Conservation (phyloP, 2,113 vertebrate genomes). For the Motacilla alba region DNA sequence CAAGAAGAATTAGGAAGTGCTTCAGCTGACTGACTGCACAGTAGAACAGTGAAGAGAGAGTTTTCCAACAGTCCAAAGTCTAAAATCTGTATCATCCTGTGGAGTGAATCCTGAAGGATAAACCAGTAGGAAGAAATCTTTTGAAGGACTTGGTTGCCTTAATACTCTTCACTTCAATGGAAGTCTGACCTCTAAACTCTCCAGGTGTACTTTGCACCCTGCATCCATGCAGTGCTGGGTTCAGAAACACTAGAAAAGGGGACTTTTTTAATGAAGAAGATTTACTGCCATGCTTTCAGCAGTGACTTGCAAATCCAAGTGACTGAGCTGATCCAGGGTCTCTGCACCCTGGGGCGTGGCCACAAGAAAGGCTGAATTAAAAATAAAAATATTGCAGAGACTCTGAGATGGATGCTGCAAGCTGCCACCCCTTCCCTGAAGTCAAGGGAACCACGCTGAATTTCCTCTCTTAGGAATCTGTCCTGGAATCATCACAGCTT, state of each 20-base stretch:
- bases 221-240: background rate
- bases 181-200: background rate
- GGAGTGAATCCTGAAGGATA: constrained; percentile 9
- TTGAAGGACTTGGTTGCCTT: background rate
- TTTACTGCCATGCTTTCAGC: background rate
- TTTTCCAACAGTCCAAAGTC: background rate
- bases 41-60: background rate
- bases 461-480: background rate
- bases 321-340: background rate
- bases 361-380: background rate
- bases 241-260: background rate
- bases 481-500: background rate
- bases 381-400: background rate
- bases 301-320: background rate
- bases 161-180: background rate
- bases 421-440: background rate
- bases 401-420: background rate
- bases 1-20: background rate
- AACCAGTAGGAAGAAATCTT: constrained; percentile 2
- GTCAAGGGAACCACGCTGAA: background rate
- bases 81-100: background rate
- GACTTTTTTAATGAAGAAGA: background rate
- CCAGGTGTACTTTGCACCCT: background rate
- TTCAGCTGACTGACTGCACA: background rate
- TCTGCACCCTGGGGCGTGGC: background rate